phyloP scores from a whole-genome alignment of 2,113 vertebrate genomes.

The Carassius auratus region DNA sequence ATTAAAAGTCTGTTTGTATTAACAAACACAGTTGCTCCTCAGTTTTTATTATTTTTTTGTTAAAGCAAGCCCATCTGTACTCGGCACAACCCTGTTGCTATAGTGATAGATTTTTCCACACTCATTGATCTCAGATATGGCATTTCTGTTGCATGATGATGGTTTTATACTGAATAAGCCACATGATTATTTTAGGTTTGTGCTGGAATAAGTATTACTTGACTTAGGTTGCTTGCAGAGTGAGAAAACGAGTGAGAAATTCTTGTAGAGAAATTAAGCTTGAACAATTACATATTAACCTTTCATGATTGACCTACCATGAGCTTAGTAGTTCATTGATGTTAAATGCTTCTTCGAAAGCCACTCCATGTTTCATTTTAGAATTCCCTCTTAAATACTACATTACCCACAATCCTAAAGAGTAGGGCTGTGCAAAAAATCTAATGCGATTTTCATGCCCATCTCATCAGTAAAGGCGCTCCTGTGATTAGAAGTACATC shows the following conservation, averaged over 20 bases:
- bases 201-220: not conserved
- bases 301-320: not conserved
- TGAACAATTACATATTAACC: not conserved
- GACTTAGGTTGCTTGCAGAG: not conserved
- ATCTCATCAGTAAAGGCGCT: no score
- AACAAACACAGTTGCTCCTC: not conserved
- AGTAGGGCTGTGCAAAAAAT: no score
- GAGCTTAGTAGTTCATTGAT: not conserved
- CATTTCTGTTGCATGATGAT: not conserved
- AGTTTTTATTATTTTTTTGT: not conserved
- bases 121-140: not conserved
- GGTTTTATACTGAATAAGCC: slow-evolving; percentile 2
- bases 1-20: not conserved
- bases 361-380: not conserved
- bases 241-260: not conserved
- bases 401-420: not conserved
- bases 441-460: no score
- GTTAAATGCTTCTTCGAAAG: not conserved
- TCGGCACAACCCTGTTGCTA: not conserved
- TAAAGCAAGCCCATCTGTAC: not conserved
- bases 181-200: not conserved
- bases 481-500: no score
- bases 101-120: slow-evolving; percentile 15
- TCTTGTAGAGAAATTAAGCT: no score
- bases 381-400: not conserved